Conservation (phyloP, 1,140 invertebrate genomes). For the Cecropterus lyciades region DNA sequence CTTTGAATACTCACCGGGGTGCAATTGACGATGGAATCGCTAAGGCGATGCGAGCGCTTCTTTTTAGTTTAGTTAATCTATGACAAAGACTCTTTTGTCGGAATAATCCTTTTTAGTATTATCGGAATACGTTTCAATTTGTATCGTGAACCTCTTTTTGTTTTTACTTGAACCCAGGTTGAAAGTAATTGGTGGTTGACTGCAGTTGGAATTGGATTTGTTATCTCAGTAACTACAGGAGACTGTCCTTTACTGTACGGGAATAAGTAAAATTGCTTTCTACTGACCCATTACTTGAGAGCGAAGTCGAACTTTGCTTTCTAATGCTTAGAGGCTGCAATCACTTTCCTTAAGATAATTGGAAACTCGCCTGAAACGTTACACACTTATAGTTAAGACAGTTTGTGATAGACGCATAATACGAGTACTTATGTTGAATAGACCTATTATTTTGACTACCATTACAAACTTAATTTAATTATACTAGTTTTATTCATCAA, state of each 20-base stretch:
- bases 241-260: not conserved
- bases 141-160: conserved; percentile 28
- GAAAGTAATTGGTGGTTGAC: conserved; percentile 31
- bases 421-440: too few species aligned
- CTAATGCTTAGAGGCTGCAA: too few species aligned
- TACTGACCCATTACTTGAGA: too few species aligned
- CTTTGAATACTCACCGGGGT: conserved; percentile 76
- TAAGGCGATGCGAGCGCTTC: conserved; percentile 60
- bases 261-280: too few species aligned
- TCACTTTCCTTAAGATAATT: too few species aligned
- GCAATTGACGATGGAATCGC: conserved; percentile 76
- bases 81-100: conserved; percentile 47
- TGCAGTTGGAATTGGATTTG: conserved; percentile 25
- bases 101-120: conserved; percentile 33
- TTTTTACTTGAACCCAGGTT: conserved; percentile 27
- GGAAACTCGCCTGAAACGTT: too few species aligned
- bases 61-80: conserved; percentile 62
- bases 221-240: conserved; percentile 31
- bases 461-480: too few species aligned
- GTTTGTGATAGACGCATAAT: too few species aligned
- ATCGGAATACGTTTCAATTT: conserved; percentile 31
- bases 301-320: too few species aligned
- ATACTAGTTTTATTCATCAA: too few species aligned
- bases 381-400: too few species aligned
- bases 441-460: too few species aligned